Evolutionary conservation across 1,140 invertebrate species (phyloP).

Genomic region (Kradibia gibbosae): DNA sequence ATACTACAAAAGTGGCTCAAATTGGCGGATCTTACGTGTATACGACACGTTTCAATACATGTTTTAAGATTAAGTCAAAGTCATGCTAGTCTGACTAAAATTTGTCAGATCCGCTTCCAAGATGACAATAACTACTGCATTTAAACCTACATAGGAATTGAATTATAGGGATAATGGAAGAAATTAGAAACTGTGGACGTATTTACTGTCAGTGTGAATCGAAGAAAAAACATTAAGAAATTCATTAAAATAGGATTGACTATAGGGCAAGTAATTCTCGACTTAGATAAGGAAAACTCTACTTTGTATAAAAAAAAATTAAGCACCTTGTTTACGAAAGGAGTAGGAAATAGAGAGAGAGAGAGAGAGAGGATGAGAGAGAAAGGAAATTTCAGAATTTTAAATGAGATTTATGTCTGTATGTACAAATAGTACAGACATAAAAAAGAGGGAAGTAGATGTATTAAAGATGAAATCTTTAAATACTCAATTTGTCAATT

Average conservation of each 20-base stretch:
- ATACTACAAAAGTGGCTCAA: conserved; percentile 39
- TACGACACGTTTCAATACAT: conserved; percentile 37
- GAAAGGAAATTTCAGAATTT: no score
- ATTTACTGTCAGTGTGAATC: no score
- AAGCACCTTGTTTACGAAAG: no score
- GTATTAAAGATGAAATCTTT: neutral
- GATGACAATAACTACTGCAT: conserved; percentile 38
- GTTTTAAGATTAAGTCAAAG: neutral
- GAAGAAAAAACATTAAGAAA: neutral
- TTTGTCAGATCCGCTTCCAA: conserved; percentile 44
- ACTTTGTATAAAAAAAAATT: neutral
- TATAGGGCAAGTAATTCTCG: conserved; percentile 43
- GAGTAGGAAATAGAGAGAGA: neutral
- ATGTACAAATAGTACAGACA: no score
- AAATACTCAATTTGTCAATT: neutral
- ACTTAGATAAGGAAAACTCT: conserved; percentile 17
- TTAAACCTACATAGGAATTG: neutral
- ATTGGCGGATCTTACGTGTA: conserved; percentile 45
- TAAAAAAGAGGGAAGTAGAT: no score
- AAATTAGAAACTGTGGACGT: neutral
- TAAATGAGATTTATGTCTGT: no score
- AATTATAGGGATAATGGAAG: conserved; percentile 1
- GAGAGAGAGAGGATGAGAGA: neutral
- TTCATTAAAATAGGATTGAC: conserved; percentile 45
- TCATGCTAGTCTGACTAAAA: conserved; percentile 23